A percentile compares a stretch with the other conserved stretches of the same genome.
phyloP scores from a whole-genome alignment of 2,113 vertebrate species.

The Sorex araneus region DNA sequence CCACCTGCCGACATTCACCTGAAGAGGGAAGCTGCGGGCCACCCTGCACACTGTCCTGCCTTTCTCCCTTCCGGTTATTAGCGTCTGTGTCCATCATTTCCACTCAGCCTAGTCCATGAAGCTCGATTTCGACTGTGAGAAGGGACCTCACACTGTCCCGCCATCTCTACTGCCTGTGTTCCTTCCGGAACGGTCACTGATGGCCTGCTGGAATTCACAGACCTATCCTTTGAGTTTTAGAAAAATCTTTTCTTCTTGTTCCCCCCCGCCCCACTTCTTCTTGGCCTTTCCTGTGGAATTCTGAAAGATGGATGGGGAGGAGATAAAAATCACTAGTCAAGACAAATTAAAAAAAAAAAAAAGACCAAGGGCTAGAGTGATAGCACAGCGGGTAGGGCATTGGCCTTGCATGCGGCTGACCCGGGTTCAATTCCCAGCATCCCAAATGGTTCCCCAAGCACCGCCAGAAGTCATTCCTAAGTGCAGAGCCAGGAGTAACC shows the following conservation, averaged over 20 bases:
- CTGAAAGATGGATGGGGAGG: background rate
- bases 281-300: background rate
- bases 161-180: constrained; percentile 1
- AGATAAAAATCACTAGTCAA: background rate
- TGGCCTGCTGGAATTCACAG: background rate
- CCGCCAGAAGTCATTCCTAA: too few relatives aligned
- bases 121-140: background rate
- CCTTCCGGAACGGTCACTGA: background rate
- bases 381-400: too few relatives aligned
- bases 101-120: background rate
- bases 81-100: background rate
- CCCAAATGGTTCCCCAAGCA: too few relatives aligned
- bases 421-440: too few relatives aligned
- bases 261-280: background rate
- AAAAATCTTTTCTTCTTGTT: background rate
- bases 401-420: too few relatives aligned
- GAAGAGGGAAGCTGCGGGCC: background rate
- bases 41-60: background rate
- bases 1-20: background rate
- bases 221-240: background rate
- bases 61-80: constrained; percentile 7
- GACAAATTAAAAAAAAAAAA: background rate
- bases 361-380: too few relatives aligned
- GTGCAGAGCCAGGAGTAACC: too few relatives aligned
- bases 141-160: background rate